phyloP scores from a whole-genome alignment of 2,797 vertebrate species.

The Nasua narica region DNA sequence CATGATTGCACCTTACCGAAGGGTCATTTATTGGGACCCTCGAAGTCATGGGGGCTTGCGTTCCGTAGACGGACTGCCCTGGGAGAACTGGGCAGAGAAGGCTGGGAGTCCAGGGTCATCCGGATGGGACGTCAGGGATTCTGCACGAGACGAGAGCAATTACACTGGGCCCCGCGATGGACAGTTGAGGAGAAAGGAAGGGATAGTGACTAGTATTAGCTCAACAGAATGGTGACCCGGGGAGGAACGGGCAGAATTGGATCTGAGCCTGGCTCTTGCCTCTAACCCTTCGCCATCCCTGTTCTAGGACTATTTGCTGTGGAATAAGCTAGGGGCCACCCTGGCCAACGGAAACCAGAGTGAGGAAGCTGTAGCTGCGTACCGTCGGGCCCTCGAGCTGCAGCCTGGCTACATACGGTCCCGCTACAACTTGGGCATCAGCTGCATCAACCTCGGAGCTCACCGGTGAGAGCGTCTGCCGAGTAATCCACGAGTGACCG shows the following conservation, averaged over 20 bases:
- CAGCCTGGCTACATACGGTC: slow-evolving; percentile 98
- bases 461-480: slow-evolving; percentile 88
- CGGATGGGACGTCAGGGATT: neutral
- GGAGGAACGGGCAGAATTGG: neutral
- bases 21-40: neutral
- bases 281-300: neutral
- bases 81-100: neutral
- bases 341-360: slow-evolving; percentile 97
- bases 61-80: neutral
- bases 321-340: slow-evolving; percentile 98
- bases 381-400: slow-evolving; percentile 94
- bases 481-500: too few species aligned
- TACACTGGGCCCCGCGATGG: neutral
- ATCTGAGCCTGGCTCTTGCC: neutral
- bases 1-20: accelerated
- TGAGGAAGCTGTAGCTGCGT: slow-evolving; percentile 96
- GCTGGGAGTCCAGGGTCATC: neutral
- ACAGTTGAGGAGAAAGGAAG: neutral
- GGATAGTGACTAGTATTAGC: neutral
- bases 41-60: neutral
- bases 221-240: neutral
- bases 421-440: slow-evolving; percentile 98
- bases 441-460: slow-evolving; percentile 96
- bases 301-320: slow-evolving; percentile 94
- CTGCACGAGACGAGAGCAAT: neutral